Base-by-base conservation (phyloP, 2,113 vertebrate species). In the Callorhinus ursinus region DNA sequence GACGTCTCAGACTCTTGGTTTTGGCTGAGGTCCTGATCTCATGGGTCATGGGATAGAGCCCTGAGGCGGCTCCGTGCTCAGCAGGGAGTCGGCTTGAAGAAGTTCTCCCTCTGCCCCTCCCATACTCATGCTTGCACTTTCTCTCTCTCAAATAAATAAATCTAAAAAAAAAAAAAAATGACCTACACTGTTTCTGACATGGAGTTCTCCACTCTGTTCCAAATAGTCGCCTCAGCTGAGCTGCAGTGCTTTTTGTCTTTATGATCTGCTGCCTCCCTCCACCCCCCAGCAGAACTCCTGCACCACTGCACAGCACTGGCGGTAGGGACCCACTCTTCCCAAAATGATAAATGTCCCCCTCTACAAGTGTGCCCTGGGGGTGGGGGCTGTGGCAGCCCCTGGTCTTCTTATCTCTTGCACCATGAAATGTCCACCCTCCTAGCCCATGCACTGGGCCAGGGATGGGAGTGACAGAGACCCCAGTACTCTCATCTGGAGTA, bases 301-400 rank as follows among this genome's bases (percentile, higher is more conserved):
- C 10, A 36, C 39, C 26, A 42, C 24, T 4, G 59, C 36, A 10
- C 4, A 14, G 18, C 14, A 10, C 69, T 42, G 24, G 1, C 2
- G 3, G 10, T 26, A 9, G 88, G 46, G 26, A 26, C 21, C 55
- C 24, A 18, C 49, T 61, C 39, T 26, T 33, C 36, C 33, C 92
- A 36, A 26, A 42, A 26, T 61, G 15, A 53, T 28, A 22, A 9
- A 7, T 12, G 19, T 26, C 24, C 4, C 33, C 0, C 36, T 79
- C 33, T 26, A 4, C 39, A 65, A 24, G 4, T 7, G 8, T 5
- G 0, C 13, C 0, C 61, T 24, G 0, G 5, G 3, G 19, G 0
- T 33, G 1, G 26, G 39, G 5, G 21, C 28, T 14, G 1, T 5
- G 18, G n/a, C 28, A 77, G 59, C 12, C 5, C 82, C 77, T 42